Evolutionary conservation across 1,140 invertebrate genomes (phyloP), one percentile per base, ranked within the genome.

Genomic region (Neodiprion lecontei): DNA sequence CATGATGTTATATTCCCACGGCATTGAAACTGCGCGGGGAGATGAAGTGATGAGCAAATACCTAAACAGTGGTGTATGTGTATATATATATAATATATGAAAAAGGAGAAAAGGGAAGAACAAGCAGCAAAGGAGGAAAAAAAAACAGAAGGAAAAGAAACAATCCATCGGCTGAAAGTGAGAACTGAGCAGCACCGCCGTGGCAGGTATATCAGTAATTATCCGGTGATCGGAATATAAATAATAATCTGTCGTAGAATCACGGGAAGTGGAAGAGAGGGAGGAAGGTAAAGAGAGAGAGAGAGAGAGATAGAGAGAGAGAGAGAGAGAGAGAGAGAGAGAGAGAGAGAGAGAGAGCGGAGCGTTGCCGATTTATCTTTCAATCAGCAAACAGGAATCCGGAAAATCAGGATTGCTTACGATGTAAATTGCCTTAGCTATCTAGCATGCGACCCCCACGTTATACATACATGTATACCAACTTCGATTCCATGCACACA

Each of bases 391-490:
- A 65, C 48, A 72, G 79, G 81, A 81, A 81, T 83, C 81, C 81
- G 81, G 81, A 83, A 81, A 83, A 77, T 76, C 75, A 74, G 76
- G 76, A 82, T 80, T 70, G 78, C 72, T 49, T 78, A 81, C 81
- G 79, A 82, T 81, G 79, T 81, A 79, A 82, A 82, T 81, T 81
- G 80, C 76, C 79, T 79, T 53, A 53, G 50, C 50, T 53, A 11
- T 10, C 10, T 53, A 14, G 10, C 10, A 53, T 53, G 50, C 50
- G 50, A 53, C 50, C 50, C 10, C 50, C 50, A 14, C 10, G 50
- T 10, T 1, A 11, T 53, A 53, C 14, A 53, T 53, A 53, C 50
- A 53, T n/a, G 50, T 53, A 53, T 53, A 53, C 17, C 17, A 21
- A 21, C 17, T 53, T 53, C 50, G 50, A 53, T 53, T 53, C 50